Evolutionary conservation across 2,113 vertebrate species (phyloP).

Genomic region (Hucho hucho): DNA sequence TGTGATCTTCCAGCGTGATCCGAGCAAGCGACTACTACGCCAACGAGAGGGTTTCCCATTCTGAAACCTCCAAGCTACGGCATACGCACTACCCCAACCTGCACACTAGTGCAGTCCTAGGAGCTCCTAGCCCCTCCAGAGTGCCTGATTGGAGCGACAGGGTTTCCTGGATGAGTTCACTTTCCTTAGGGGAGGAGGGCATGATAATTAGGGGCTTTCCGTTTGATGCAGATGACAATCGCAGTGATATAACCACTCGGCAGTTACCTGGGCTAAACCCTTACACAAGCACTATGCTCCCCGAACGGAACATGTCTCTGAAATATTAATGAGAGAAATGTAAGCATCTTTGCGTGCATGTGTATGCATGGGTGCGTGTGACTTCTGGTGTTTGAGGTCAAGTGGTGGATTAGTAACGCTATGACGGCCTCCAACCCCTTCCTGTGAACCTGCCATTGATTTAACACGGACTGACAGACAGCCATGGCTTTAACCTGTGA

Average conservation of each 20-base stretch:
- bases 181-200: conserved; percentile 20
- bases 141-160: background rate
- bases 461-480: conserved; percentile 23
- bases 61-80: background rate
- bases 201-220: conserved; percentile 42
- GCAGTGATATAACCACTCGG: conserved; percentile 25
- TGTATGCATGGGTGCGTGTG: conserved; percentile 1
- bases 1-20: background rate
- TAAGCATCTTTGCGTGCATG: conserved; percentile 18
- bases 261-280: conserved; percentile 50
- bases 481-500: background rate
- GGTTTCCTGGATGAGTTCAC: background rate
- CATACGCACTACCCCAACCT: background rate
- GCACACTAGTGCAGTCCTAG: background rate
- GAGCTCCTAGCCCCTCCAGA: background rate
- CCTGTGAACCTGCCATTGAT: conserved; percentile 1
- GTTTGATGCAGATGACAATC: conserved; percentile 37
- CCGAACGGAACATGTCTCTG: conserved; percentile 53
- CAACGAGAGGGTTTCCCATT: background rate
- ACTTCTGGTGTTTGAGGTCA: conserved; percentile 38
- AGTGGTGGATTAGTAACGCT: conserved; percentile 30
- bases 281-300: conserved; percentile 61
- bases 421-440: background rate
- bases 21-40: background rate
- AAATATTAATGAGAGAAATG: conserved; percentile 66